phyloP scores from a whole-genome alignment of 35 echinoderm and acorn worm genomes.

The Holothuria glaberrima region DNA sequence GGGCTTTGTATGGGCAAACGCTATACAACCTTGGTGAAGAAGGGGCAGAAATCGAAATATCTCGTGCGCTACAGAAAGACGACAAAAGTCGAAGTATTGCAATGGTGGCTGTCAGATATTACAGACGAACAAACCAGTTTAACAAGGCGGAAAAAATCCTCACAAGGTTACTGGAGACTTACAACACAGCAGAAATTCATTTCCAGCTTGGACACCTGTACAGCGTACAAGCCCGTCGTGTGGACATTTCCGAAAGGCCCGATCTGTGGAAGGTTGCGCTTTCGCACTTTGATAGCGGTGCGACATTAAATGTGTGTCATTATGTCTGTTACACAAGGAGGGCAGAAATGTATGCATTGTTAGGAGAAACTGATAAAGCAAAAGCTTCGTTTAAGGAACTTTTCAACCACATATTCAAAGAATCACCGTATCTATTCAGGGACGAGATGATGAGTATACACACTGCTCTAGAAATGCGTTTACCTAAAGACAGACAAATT shows the following conservation, averaged over 20 bases:
- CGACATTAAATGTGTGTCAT: not conserved
- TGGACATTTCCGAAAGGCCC: too few relatives aligned
- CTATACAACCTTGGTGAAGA: not conserved
- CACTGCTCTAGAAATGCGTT: not conserved
- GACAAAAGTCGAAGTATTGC: not conserved
- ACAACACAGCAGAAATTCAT: not conserved
- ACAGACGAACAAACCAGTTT: not conserved
- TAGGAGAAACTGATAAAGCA: not conserved
- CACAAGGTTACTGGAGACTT: not conserved
- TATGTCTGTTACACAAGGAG: not conserved
- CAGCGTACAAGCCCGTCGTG: not conserved
- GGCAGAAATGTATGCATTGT: not conserved
- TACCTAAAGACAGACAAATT: not conserved
- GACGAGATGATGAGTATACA: not conserved
- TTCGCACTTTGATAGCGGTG: not conserved
- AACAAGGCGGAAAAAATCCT: not conserved
- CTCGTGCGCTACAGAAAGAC: not conserved
- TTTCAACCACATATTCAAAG: not conserved
- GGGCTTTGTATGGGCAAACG: not conserved
- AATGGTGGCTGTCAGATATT: not conserved
- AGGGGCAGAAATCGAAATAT: not conserved
- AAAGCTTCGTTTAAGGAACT: not conserved
- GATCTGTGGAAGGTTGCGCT: not conserved
- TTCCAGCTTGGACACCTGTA: not conserved
- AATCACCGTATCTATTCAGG: not conserved